Base-by-base conservation (phyloP, 2,113 vertebrate genomes). In the Orycteropus afer region DNA sequence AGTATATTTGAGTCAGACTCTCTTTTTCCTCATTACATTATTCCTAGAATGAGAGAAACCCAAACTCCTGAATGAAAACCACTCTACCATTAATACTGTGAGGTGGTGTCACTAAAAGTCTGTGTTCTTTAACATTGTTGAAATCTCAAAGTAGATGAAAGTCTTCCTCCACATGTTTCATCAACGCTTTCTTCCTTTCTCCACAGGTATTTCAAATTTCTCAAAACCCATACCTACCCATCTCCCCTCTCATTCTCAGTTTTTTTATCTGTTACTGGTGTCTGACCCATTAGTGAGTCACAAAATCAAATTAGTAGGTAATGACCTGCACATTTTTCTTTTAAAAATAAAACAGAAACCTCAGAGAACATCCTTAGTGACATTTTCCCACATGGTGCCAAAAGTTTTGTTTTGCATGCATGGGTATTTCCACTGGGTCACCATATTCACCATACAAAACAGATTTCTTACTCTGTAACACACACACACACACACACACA, bases 391-490 rank as follows among this genome's bases (percentile, higher is more conserved):
- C 27, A 57, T n/a, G 49, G n/a, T 89, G 55, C 61, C 67, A 79
- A 91, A 45, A 57, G 77, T 57, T 77, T n/a, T 59, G 7, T 65
- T n/a, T n/a, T n/a, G n/a, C n/a, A 23, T 88, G 59, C 47, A 11
- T 49, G 23, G 32, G 51, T 59, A 49, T 67, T 40, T 32, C 17
- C 17, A 85, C 55, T 80, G 57, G 47, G 67, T 84, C 57, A 94
- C 42, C 81, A 81, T 49, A 45, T 55, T n/a, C n/a, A n/a, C n/a
- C n/a, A n/a, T n/a, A n/a, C n/a, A n/a, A 85, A 89, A 42, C 94
- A 40, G 40, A 80, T 74, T 81, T 81, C 29, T 76, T n/a, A n/a
- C n/a, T n/a, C n/a, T n/a, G n/a, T n/a, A n/a, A n/a, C n/a, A n/a
- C n/a, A n/a, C n/a, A n/a, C 85, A 81, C 11, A n/a, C n/a, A n/a